Percentiles rank a stretch among this genome's conserved stretches.
Conservation (phyloP, 1,140 invertebrate genomes). For the Zophobas atratus region DNA sequence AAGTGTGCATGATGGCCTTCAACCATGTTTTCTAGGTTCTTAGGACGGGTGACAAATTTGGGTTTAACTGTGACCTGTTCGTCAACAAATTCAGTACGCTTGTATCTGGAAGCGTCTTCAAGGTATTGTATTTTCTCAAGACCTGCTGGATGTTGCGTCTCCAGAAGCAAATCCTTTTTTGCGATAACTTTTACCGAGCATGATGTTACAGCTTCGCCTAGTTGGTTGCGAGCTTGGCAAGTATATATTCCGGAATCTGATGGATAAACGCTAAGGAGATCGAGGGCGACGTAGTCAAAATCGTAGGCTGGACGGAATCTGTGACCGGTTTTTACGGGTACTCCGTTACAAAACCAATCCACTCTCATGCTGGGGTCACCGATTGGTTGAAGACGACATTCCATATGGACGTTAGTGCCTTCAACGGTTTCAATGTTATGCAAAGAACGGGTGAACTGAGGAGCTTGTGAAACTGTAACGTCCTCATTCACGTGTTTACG, state of each 20-base stretch:
- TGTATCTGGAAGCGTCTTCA: conserved; percentile 90
- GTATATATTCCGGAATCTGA: conserved; percentile 98
- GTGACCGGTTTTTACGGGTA: conserved; percentile 90
- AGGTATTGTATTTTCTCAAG: conserved; percentile 93
- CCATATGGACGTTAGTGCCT: conserved; percentile 93
- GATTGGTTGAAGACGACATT: conserved; percentile 93
- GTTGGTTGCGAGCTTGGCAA: conserved; percentile 91
- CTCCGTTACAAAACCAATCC: conserved; percentile 97
- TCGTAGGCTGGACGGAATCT: conserved; percentile 97
- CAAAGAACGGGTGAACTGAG: conserved; percentile 88
- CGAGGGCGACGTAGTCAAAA: conserved; percentile 97
- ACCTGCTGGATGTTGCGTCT: conserved; percentile 89
- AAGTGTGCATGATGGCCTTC: conserved; percentile 97
- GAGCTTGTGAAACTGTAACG: conserved; percentile 84
- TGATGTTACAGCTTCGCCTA: conserved; percentile 95
- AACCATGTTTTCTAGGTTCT: conserved; percentile 85
- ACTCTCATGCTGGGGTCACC: conserved; percentile 96
- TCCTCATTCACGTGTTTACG: conserved; percentile 82
- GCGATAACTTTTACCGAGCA: conserved; percentile 90
- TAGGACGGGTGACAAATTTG: conserved; percentile 88
- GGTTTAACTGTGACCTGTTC: conserved; percentile 88
- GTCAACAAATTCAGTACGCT: conserved; percentile 85
- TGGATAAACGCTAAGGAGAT: conserved; percentile 95
- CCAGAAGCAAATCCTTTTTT: conserved; percentile 88
- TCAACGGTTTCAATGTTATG: conserved; percentile 94